These are phyloP conservation scores for Zoroaster sp. DNA, from an alignment of 53 echinoderm and acorn worm genomes.

Conservation along the genomic window DNA sequence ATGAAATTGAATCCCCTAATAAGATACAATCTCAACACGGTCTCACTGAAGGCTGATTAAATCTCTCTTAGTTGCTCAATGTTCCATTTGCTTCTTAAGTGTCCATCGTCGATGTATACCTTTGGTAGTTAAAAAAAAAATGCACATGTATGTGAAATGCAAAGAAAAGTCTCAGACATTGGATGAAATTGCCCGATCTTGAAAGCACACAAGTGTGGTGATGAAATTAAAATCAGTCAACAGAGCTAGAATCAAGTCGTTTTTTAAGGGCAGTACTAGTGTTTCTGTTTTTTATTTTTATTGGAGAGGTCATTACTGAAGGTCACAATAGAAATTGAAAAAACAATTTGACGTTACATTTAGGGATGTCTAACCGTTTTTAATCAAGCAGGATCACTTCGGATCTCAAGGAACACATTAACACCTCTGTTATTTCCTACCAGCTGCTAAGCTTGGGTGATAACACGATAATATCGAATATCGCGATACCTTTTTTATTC, in stretches of 20 bases:
- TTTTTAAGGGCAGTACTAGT: background rate
- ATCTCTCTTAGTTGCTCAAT: background rate
- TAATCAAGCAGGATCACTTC: background rate
- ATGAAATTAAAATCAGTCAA: background rate
- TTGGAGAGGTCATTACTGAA: background rate
- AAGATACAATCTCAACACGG: background rate
- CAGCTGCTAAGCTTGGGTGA: too few species aligned
- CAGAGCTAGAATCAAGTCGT: background rate
- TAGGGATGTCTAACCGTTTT: background rate
- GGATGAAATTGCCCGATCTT: background rate
- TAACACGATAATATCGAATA: too few species aligned
- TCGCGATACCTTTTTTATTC: too few species aligned
- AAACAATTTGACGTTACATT: background rate
- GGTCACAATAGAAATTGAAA: background rate
- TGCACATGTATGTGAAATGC: background rate
- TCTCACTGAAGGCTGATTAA: background rate
- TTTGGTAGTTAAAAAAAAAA: background rate
- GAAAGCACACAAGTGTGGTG: background rate
- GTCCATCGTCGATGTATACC: background rate
- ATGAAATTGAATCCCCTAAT: background rate
- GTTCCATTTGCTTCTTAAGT: background rate
- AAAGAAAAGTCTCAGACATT: background rate
- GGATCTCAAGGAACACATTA: background rate
- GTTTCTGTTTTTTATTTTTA: background rate
- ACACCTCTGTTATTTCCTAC: background rate